phyloP scores from a whole-genome alignment of 2,113 vertebrate genomes.

The Pituophis catenifer region DNA sequence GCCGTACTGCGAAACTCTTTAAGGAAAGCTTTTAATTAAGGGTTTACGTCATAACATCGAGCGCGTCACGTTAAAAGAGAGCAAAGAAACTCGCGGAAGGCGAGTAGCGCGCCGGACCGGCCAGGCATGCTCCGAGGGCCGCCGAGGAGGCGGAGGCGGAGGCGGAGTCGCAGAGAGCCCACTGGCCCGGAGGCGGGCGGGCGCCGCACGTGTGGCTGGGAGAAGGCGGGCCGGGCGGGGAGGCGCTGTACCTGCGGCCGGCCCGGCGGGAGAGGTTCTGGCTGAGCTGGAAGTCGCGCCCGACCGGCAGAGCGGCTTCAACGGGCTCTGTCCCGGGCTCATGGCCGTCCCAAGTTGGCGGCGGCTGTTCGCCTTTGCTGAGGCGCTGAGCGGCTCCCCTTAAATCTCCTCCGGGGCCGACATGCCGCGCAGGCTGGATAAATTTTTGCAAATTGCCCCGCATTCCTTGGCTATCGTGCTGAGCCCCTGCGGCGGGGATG shows the following conservation, averaged over 20 bases:
- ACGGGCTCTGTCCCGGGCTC: background rate
- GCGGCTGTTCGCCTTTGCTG: background rate
- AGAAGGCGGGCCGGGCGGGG: background rate
- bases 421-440: slow-evolving; percentile 74
- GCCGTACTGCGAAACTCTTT: background rate
- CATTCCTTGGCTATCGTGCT: slow-evolving; percentile 93
- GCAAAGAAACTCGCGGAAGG: background rate
- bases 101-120: background rate
- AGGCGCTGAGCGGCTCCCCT: background rate
- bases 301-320: background rate
- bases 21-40: background rate
- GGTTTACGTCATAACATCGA: background rate
- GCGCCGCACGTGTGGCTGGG: background rate
- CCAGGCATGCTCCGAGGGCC: background rate
- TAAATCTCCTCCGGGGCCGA: background rate
- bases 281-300: background rate
- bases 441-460: slow-evolving; percentile 89
- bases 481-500: slow-evolving; percentile 64
- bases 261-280: background rate
- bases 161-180: background rate
- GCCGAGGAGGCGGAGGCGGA: too few species aligned
- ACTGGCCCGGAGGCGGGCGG: background rate
- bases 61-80: background rate
- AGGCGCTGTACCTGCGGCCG: background rate
- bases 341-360: background rate